Evolutionary conservation across 2,888 invertebrate species (phyloP), one percentile per base, ranked within the genome.

Genomic region (Lepidochrysops patricia): DNA sequence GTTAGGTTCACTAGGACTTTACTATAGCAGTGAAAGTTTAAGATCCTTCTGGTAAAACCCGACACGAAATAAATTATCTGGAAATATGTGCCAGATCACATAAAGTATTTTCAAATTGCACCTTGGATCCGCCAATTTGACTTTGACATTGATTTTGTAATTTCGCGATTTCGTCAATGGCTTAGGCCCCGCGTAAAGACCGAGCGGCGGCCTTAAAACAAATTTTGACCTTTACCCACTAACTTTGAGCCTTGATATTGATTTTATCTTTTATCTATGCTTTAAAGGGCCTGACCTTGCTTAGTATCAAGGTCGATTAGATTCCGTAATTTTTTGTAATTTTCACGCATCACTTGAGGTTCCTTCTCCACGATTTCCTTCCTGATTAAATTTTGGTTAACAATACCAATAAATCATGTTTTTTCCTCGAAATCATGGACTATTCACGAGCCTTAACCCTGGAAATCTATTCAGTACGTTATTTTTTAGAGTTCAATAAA

Each of bases 161-260:
- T 63, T 65, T 62, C 65, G 34, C 64, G 64, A 60, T 65, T 60
- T 49, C 54, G 58, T 25, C 70, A 70, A 68, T 70, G 72, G 62
- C 67, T 62, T 32, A 61, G 26, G 58, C 19, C 61, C 66, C 27
- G 62, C 57, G 66, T 64, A 69, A 72, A 72, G 69, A 69, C 66
- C 66, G 65, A 67, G 62, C 65, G 61, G 62, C 62, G 62, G 60
- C 64, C 67, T 65, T 58, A 57, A 65, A 66, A 64, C 65, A 68
- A 70, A 72, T 77, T 76, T 77, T 80, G 81, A 86, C 84, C 85
- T 86, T 84, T 83, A 82, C 78, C 81, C 79, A 78, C 68, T 72
- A 73, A 69, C 68, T 75, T 74, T 67, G 73, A 73, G 64, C 72
- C 71, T 73, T 74, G 67, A 65, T 64, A 65, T 64, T 75, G 61